A percentile compares a stretch with the other conserved stretches of the same genome.
Evolutionary conservation across 2,797 vertebrate species (phyloP).

Genomic region (Esox masquinongy): DNA sequence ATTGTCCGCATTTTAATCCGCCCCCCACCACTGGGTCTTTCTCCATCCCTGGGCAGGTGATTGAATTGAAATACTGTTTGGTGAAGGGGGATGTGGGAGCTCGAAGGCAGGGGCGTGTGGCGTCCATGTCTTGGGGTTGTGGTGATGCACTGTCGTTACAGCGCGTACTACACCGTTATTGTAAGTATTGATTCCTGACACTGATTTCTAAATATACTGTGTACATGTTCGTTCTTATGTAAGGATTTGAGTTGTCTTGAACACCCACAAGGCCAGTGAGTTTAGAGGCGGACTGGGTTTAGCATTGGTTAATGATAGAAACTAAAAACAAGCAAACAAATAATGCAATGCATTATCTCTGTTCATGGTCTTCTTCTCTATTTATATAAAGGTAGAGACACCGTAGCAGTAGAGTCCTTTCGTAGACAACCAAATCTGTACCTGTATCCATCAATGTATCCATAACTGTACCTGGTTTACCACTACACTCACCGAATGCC

Average conservation of each 20-base stretch:
- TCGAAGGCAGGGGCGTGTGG: neutral
- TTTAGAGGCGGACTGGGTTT: neutral
- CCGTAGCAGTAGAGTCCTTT: neutral
- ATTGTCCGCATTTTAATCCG: constrained; percentile 49
- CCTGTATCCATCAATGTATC: neutral
- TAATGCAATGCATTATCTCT: neutral
- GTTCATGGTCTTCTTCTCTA: neutral
- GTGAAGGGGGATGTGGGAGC: neutral
- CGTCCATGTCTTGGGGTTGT: constrained; percentile 35
- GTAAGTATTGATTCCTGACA: constrained; percentile 54
- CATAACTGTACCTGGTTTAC: neutral
- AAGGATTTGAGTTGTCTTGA: constrained; percentile 45
- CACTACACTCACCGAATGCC: neutral
- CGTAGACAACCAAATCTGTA: neutral
- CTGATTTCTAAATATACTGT: constrained; percentile 48
- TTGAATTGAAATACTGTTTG: constrained; percentile 47
- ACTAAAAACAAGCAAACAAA: constrained; percentile 21
- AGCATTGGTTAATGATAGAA: constrained; percentile 6
- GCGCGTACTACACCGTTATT: constrained; percentile 23
- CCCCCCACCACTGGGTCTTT: constrained; percentile 44
- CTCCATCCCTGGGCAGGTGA: constrained; percentile 41
- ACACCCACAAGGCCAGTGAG: constrained; percentile 30
- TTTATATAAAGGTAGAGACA: neutral
- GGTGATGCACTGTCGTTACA: constrained; percentile 38
- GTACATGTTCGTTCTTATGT: constrained; percentile 18